Conservation (phyloP, 1,140 invertebrate species). For the Drosophila obscura region DNA sequence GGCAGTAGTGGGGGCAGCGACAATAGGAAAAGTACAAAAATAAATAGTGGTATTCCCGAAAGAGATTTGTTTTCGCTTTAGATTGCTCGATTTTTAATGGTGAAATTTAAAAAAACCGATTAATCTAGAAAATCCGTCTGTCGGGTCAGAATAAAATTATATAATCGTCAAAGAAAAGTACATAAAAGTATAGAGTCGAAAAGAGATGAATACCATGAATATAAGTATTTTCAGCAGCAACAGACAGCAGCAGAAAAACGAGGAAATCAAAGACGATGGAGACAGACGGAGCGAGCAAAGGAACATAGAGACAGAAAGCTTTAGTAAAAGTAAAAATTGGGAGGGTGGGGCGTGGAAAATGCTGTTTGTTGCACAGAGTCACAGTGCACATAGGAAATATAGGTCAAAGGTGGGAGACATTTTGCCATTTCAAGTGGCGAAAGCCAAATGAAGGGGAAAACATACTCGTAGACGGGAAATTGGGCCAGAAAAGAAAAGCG, state of each 20-base stretch:
- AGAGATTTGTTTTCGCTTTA: no score
- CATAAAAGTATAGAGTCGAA: no score
- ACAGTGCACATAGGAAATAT: constrained; percentile 52
- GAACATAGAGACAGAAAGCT: constrained; percentile 48
- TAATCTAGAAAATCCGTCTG: not conserved
- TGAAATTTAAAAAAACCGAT: no score
- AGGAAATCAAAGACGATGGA: constrained; percentile 14
- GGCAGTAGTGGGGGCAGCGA: constrained; percentile 5
- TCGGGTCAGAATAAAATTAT: no score
- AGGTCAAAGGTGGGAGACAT: constrained; percentile 56
- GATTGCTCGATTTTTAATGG: no score
- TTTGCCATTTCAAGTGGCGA: constrained; percentile 42
- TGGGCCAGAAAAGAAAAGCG: constrained; percentile 19
- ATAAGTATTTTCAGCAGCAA: constrained; percentile 62
- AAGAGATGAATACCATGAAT: no score
- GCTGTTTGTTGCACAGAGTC: constrained; percentile 4
- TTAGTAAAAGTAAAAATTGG: constrained; percentile 56
- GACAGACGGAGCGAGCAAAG: not conserved
- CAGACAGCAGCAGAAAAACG: constrained; percentile 14
- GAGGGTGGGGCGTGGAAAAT: constrained; percentile 23
- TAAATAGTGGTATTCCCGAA: no score
- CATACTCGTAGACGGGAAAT: not conserved
- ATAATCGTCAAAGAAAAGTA: constrained; percentile 17
- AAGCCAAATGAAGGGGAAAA: constrained; percentile 27
- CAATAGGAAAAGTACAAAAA: not conserved